Conservation (phyloP, 2,888 invertebrate species). For the Drosophila setosimentum region DNA sequence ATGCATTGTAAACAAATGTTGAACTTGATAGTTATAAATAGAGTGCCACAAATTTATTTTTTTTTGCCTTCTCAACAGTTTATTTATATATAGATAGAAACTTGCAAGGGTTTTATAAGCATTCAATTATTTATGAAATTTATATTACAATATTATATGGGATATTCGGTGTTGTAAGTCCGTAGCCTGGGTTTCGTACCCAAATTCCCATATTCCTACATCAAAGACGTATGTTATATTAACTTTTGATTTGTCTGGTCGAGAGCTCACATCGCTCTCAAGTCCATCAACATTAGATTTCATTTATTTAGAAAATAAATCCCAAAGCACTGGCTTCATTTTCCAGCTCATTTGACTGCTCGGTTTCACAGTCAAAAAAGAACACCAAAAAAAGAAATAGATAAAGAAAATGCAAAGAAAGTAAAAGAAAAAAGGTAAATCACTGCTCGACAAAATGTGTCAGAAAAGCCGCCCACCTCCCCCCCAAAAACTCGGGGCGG, state of each 20-base stretch:
- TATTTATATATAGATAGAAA: background rate
- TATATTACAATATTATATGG: background rate
- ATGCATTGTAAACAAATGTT: background rate
- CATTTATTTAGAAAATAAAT: conserved; percentile 52
- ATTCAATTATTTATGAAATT: background rate
- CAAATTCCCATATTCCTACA: background rate
- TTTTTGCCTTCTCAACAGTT: background rate
- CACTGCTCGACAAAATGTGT: conserved; percentile 56
- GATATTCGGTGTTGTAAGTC: background rate
- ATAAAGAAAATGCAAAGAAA: conserved; percentile 4
- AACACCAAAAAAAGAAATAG: background rate
- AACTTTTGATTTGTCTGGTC: background rate
- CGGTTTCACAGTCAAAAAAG: conserved; percentile 33
- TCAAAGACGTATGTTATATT: background rate
- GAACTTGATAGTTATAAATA: background rate
- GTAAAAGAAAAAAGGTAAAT: conserved; percentile 44
- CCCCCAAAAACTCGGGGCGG: conserved; percentile 19
- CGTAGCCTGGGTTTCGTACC: no score
- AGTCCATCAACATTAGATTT: conserved; percentile 32
- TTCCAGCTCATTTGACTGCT: conserved; percentile 70
- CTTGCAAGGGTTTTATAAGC: background rate
- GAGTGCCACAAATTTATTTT: background rate
- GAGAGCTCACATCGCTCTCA: background rate
- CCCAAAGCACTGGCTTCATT: conserved; percentile 60
- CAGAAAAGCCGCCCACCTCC: conserved; percentile 7